phyloP scores from a whole-genome alignment of 1,140 invertebrate genomes.

The Sminthurinus signatus region DNA sequence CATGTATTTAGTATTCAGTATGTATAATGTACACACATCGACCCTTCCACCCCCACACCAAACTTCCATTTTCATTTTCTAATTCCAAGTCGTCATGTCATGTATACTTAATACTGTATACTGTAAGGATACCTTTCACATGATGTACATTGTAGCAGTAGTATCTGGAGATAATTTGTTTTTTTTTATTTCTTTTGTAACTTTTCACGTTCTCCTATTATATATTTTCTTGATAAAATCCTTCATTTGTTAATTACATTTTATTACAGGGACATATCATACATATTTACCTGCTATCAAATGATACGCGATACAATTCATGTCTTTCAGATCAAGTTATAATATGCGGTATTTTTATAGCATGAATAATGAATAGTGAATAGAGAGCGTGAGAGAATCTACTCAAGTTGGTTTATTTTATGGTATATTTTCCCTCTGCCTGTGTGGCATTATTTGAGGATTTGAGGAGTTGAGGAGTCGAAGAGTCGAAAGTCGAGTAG shows the following conservation, averaged over 20 bases:
- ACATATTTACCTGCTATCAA: no score
- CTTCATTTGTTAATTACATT: no score
- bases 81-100: not conserved
- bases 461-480: not conserved
- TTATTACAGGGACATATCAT: no score
- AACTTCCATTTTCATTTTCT: no score
- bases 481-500: not conserved
- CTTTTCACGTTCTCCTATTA: not conserved
- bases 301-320: no score
- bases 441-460: not conserved
- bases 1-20: no score
- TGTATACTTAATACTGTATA: not conserved
- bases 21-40: not conserved
- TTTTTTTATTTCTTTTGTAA: not conserved
- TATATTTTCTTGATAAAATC: not conserved
- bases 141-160: not conserved
- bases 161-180: not conserved
- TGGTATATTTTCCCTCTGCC: no score
- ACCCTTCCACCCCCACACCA: constrained; percentile 4
- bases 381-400: no score
- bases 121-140: not conserved
- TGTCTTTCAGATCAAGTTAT: no score
- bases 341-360: no score
- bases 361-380: no score
- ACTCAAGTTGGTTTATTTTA: no score